A percentile compares a stretch with the other conserved stretches of the same genome.
phyloP scores from a whole-genome alignment of 2,888 invertebrate species.

The Smittia aterrima region DNA sequence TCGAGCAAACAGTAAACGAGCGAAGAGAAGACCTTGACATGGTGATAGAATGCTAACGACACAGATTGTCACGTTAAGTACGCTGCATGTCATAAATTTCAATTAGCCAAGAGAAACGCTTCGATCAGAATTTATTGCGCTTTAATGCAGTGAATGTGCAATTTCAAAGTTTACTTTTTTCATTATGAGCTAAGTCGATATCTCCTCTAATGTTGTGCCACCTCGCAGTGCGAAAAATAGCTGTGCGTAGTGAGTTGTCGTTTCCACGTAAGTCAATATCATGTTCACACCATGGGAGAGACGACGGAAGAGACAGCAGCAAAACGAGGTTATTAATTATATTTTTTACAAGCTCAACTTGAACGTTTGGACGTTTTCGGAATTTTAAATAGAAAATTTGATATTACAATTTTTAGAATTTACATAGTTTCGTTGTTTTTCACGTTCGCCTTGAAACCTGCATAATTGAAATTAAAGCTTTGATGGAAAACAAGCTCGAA shows the following conservation, averaged over 20 bases:
- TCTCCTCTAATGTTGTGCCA: neutral
- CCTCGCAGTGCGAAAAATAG: conserved; percentile 7
- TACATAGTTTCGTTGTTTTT: neutral
- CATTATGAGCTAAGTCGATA: neutral
- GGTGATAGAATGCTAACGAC: conserved; percentile 6
- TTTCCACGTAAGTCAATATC: conserved; percentile 11
- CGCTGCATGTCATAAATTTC: conserved; percentile 40
- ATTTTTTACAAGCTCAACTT: neutral
- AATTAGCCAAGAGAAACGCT: conserved; percentile 31
- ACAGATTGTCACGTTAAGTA: conserved; percentile 16
- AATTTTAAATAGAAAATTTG: neutral
- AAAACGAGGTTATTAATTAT: conserved; percentile 18
- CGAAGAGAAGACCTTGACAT: conserved; percentile 26
- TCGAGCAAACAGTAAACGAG: neutral
- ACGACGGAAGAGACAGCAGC: conserved; percentile 15
- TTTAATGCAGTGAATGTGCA: neutral
- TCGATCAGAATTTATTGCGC: neutral
- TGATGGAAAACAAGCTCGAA: neutral
- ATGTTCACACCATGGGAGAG: conserved; percentile 10
- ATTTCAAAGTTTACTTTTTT: conserved; percentile 2
- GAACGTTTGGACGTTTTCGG: neutral
- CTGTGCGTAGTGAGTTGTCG: neutral
- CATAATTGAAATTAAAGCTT: neutral
- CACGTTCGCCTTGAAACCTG: neutral
- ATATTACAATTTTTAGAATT: conserved; percentile 5